These are phyloP conservation scores for Cheilinus undulatus DNA, from an alignment of 2,113 vertebrate species.

Conservation along the genomic window DNA sequence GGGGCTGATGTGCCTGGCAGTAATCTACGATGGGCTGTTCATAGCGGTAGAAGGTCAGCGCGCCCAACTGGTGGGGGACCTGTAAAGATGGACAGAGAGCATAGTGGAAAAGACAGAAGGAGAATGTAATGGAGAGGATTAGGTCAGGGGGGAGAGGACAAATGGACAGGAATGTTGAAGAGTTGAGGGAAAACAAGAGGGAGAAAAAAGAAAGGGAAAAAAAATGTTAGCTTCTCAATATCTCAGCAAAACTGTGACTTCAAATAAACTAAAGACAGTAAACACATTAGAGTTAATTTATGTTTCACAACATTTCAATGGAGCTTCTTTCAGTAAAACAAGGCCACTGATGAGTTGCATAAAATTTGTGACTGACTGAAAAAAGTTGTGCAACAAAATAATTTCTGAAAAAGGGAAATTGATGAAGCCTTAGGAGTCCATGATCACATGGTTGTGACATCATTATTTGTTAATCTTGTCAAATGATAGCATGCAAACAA, in stretches of 20 bases:
- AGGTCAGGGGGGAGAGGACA: background rate
- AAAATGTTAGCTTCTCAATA: conserved; percentile 9
- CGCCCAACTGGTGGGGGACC: conserved; percentile 87
- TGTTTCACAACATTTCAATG: no score
- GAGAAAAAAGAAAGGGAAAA: conserved; percentile 13
- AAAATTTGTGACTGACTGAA: no score
- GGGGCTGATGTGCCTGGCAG: conserved; percentile 87
- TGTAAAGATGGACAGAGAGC: conserved; percentile 51
- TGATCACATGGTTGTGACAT: no score
- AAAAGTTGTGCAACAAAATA: no score
- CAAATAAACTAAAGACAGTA: no score
- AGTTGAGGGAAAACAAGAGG: background rate
- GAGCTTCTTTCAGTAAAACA: no score
- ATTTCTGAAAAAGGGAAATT: no score
- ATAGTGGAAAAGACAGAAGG: conserved; percentile 1
- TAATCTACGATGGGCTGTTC: conserved; percentile 87
- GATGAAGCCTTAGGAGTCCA: no score
- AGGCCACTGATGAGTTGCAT: no score
- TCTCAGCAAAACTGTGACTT: background rate
- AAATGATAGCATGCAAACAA: no score
- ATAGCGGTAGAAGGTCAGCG: conserved; percentile 86
- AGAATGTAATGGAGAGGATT: conserved; percentile 10
- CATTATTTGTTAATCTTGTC: no score
- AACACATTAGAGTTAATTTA: no score
- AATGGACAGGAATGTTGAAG: background rate